These are phyloP conservation scores for Lutraria lutraria DNA, from an alignment of 2,888 invertebrate genomes.

Conservation along the genomic window DNA sequence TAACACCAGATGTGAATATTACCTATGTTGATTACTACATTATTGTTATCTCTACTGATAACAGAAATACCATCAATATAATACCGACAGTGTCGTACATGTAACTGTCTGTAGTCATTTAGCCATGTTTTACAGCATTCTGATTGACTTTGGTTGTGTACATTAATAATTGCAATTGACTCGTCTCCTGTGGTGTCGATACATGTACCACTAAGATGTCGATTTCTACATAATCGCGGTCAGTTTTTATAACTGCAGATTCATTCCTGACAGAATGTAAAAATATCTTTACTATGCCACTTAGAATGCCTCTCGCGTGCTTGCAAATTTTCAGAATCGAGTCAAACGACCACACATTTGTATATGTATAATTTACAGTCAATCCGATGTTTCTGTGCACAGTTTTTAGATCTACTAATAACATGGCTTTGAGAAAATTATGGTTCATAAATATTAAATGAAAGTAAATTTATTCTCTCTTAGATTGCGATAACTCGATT, in stretches of 20 bases:
- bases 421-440: not conserved
- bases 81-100: constrained; percentile 9
- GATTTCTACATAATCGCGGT: not conserved
- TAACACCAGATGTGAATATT: constrained; percentile 17
- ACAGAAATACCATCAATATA: constrained; percentile 17
- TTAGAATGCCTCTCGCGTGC: not conserved
- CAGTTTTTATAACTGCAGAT: not conserved
- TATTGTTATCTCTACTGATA: constrained; percentile 7
- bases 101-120: not conserved
- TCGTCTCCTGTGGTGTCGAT: not conserved
- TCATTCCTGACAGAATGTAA: not conserved
- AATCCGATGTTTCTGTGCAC: not conserved
- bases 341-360: too few species aligned
- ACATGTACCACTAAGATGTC: not conserved
- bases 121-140: not conserved
- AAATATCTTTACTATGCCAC: not conserved
- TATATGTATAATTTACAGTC: not conserved
- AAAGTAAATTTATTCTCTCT: not conserved
- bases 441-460: not conserved
- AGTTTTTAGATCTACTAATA: not conserved
- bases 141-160: not conserved
- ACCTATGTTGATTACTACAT: not conserved
- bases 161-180: not conserved
- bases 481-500: not conserved
- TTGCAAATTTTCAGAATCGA: not conserved